Evolutionary conservation across 2,888 invertebrate species (phyloP).

Genomic region (Tetheella fluctuosa): DNA sequence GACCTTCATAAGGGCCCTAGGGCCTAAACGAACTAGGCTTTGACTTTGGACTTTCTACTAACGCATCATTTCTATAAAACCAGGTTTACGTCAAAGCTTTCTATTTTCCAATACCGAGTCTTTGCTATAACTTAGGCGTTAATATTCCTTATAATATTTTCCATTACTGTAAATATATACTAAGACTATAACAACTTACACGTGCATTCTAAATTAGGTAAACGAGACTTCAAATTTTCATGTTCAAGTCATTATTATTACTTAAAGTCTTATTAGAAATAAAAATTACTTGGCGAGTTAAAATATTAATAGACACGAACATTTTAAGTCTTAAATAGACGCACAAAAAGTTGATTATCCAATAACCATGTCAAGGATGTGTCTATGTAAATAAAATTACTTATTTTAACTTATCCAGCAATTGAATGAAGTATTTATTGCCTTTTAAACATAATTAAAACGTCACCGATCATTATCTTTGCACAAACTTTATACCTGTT

Average conservation of each 20-base stretch:
- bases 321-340: constrained; percentile 1
- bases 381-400: constrained; percentile 35
- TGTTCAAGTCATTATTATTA: no score
- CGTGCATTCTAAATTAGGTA: neutral
- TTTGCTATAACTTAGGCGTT: neutral
- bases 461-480: constrained; percentile 25
- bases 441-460: constrained; percentile 38
- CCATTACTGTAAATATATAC: no score
- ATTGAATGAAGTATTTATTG: constrained; percentile 26
- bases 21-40: no score
- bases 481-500: constrained; percentile 8
- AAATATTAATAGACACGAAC: constrained; percentile 2
- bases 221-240: neutral
- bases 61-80: no score
- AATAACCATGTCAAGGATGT: constrained; percentile 37
- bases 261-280: neutral
- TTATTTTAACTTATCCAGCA: constrained; percentile 29
- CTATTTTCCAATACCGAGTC: neutral
- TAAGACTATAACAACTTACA: neutral
- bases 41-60: no score
- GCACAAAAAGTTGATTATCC: constrained; percentile 14
- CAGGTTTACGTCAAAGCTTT: neutral
- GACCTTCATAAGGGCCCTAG: no score
- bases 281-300: neutral
- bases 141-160: neutral